A percentile compares a stretch with the other conserved stretches of the same genome.
phyloP scores from a whole-genome alignment of 2,797 vertebrate genomes.

The Syngnathus rostellatus region DNA sequence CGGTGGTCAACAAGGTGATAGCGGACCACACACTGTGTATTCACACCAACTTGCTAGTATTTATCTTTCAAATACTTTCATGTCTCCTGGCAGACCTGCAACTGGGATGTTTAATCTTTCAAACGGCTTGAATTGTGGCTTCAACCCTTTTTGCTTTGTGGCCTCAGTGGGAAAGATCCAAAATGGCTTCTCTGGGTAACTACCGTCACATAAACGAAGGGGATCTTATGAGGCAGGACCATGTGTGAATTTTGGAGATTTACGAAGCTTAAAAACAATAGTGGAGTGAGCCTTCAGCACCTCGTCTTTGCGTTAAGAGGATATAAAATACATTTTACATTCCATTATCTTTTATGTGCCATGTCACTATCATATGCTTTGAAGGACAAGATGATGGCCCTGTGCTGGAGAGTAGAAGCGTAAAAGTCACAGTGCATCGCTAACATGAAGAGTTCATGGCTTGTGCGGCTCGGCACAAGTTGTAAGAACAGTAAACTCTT shows the following conservation, averaged over 20 bases:
- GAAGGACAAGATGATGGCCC: constrained; percentile 30
- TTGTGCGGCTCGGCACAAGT: neutral
- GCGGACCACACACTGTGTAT: constrained; percentile 3
- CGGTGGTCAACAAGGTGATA: constrained; percentile 30
- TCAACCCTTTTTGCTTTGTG: constrained; percentile 37
- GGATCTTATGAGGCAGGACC: constrained; percentile 52
- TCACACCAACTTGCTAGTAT: neutral
- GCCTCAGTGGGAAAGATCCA: constrained; percentile 38
- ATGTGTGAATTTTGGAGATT: constrained; percentile 53
- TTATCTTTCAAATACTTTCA: neutral
- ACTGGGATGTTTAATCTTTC: neutral
- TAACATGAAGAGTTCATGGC: constrained; percentile 15
- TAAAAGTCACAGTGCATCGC: constrained; percentile 13
- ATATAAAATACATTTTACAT: constrained; percentile 62
- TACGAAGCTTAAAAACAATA: constrained; percentile 60
- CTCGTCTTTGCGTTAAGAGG: constrained; percentile 24
- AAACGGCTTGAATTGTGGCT: neutral
- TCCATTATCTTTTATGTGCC: constrained; percentile 58
- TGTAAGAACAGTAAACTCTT: neutral
- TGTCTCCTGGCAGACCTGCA: neutral
- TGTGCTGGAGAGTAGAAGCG: constrained; percentile 33
- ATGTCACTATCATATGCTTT: constrained; percentile 29
- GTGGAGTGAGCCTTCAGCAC: constrained; percentile 24
- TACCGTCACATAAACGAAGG: constrained; percentile 25
- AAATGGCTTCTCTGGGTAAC: constrained; percentile 18